phyloP scores from a whole-genome alignment of 2,113 vertebrate species.

The Antechinus flavipes region DNA sequence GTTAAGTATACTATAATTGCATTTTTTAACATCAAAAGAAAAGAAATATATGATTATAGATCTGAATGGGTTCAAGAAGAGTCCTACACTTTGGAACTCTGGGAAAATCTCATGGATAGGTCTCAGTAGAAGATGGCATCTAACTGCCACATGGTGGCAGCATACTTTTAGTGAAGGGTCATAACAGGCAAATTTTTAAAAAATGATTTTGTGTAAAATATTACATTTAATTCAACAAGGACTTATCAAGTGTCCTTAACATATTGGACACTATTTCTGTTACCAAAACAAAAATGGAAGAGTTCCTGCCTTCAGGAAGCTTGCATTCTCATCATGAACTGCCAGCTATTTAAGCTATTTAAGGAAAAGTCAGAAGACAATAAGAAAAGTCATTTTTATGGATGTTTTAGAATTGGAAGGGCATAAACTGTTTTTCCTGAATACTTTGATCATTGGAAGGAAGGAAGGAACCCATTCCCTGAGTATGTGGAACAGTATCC shows the following conservation, averaged over 20 bases:
- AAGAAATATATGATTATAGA: slow-evolving; percentile 7
- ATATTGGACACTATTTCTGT: background rate
- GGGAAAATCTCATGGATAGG: background rate
- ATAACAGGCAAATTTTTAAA: background rate
- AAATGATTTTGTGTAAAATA: background rate
- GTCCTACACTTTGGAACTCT: background rate
- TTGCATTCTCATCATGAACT: background rate
- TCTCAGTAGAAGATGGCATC: background rate
- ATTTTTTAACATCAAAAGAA: background rate
- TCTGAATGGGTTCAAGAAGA: background rate
- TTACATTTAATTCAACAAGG: background rate
- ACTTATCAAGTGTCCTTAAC: background rate
- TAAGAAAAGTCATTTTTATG: background rate
- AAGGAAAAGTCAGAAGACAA: background rate
- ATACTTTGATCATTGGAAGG: background rate
- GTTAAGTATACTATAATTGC: background rate
- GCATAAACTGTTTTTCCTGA: background rate
- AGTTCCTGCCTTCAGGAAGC: background rate
- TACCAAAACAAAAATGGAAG: background rate
- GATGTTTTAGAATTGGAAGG: background rate
- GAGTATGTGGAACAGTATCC: background rate
- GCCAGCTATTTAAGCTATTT: background rate
- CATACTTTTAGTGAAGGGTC: background rate
- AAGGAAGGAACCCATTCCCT: background rate
- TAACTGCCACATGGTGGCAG: background rate